Conservation (phyloP, 2,113 vertebrate genomes). For the Ptychochromis oligacanthus region DNA sequence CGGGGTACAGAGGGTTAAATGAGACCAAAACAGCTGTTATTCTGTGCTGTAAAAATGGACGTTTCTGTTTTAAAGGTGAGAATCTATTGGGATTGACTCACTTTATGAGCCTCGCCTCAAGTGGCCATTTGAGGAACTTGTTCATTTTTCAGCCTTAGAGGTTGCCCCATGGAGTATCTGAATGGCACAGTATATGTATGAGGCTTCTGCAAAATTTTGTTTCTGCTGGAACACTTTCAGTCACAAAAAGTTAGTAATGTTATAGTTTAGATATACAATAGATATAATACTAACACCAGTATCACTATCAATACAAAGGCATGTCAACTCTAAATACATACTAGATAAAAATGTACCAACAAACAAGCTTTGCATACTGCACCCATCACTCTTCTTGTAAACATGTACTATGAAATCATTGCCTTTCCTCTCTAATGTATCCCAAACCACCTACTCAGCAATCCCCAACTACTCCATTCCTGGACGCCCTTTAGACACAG, state of each 20-base stretch:
- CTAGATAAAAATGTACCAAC: conserved; percentile 35
- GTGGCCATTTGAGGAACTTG: background rate
- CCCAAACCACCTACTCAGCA: conserved; percentile 67
- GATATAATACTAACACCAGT: background rate
- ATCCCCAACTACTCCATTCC: conserved; percentile 60
- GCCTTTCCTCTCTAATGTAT: conserved; percentile 70
- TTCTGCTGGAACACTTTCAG: background rate
- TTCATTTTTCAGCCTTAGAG: background rate
- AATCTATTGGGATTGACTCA: background rate
- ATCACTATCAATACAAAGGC: background rate
- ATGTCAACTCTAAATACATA: conserved; percentile 1
- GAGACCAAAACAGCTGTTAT: too few relatives aligned
- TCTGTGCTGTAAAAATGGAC: too few relatives aligned
- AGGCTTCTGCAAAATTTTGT: background rate
- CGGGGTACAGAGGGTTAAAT: too few relatives aligned
- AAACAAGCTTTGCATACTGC: conserved; percentile 24
- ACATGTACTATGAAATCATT: conserved; percentile 50
- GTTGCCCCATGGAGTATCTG: background rate
- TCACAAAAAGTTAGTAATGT: background rate
- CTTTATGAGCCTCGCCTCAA: background rate
- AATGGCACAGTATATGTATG: background rate
- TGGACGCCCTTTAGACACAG: conserved; percentile 72
- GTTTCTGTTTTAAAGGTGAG: too few relatives aligned
- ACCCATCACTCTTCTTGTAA: conserved; percentile 46
- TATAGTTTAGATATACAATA: background rate